These are phyloP conservation scores for Drosophila sordidapex DNA, from an alignment of 2,888 invertebrate species.

Conservation along the genomic window DNA sequence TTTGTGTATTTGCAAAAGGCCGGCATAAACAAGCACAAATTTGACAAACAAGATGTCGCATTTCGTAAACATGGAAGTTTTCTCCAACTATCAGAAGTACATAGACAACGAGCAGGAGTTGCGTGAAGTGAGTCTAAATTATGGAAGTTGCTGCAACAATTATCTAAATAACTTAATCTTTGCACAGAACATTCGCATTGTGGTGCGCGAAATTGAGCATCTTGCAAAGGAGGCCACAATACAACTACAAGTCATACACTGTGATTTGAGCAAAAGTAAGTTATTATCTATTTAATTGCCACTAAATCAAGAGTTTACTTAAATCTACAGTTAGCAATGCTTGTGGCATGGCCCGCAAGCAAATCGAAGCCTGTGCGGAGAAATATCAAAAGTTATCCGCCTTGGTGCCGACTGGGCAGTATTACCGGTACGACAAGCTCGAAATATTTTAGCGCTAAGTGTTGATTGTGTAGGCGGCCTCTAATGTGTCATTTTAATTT, in stretches of 20 bases:
- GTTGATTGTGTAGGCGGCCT: conserved; percentile 22
- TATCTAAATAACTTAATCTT: not conserved
- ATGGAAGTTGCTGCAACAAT: not conserved
- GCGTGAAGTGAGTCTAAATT: conserved; percentile 88
- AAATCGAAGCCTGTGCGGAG: conserved; percentile 88
- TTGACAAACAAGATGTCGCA: conserved; percentile 84
- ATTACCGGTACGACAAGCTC: conserved; percentile 88
- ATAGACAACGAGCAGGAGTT: conserved; percentile 92
- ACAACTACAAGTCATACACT: conserved; percentile 92
- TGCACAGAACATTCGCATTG: conserved; percentile 78
- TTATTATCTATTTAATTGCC: not conserved
- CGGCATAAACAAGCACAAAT: conserved; percentile 47
- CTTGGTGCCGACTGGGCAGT: conserved; percentile 91
- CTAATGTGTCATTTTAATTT: conserved; percentile 23
- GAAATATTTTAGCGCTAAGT: not conserved
- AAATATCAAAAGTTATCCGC: conserved; percentile 88
- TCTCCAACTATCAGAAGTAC: conserved; percentile 91
- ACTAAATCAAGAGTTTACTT: not conserved
- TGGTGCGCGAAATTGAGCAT: conserved; percentile 90
- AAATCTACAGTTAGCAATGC: conserved; percentile 87
- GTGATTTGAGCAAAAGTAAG: conserved; percentile 89
- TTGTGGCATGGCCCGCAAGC: conserved; percentile 88
- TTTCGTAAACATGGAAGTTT: conserved; percentile 87
- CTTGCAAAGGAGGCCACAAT: conserved; percentile 92
- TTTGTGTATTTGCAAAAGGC: conserved; percentile 23